These are phyloP conservation scores for Mythimna ferrago DNA, from an alignment of 2,888 invertebrate species.

Conservation along the genomic window DNA sequence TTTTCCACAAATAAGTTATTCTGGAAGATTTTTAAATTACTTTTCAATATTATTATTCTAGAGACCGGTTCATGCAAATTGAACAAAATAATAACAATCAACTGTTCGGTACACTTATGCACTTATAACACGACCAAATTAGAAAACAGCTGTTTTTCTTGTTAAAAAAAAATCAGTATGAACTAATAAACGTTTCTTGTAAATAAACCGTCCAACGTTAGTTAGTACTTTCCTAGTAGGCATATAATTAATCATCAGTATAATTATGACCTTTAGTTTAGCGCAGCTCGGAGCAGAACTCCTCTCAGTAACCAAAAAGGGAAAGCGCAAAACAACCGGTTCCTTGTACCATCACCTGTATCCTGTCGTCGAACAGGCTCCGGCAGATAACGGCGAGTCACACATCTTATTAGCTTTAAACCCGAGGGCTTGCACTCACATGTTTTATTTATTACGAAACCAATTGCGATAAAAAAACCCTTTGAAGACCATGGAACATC, in stretches of 20 bases:
- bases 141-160: no score
- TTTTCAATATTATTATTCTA: not conserved
- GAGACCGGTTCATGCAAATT: not conserved
- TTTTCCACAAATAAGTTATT: not conserved
- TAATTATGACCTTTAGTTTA: constrained; percentile 13
- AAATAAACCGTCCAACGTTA: not conserved
- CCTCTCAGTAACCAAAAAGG: constrained; percentile 32
- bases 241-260: not conserved
- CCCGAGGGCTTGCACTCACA: not conserved
- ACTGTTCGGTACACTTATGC: not conserved
- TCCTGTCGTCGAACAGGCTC: constrained; percentile 14
- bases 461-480: no score
- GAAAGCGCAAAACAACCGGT: constrained; percentile 39
- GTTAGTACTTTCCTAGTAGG: not conserved
- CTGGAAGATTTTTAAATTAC: not conserved
- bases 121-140: no score
- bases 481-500: no score
- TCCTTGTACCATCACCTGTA: constrained; percentile 20
- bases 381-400: constrained; percentile 5
- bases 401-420: constrained; percentile 6
- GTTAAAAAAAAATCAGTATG: no score
- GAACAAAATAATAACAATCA: not conserved
- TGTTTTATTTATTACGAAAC: not conserved
- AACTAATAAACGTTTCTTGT: not conserved
- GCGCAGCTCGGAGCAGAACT: constrained; percentile 14